These are phyloP conservation scores for Sthenelais limicola DNA, from an alignment of 2,888 invertebrate genomes.

Conservation along the genomic window DNA sequence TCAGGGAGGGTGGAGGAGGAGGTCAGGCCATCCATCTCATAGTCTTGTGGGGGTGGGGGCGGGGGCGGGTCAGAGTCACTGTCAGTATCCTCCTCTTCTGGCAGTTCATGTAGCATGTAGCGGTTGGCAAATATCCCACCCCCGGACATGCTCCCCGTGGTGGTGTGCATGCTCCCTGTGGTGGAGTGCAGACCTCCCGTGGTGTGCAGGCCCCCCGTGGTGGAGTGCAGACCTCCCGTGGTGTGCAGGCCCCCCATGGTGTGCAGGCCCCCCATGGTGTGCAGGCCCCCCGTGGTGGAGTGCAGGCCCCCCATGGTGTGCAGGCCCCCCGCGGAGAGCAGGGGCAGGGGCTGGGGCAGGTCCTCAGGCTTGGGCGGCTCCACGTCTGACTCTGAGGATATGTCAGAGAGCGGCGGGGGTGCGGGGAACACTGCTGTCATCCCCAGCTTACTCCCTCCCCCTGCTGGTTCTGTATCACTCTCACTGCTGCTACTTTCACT, in stretches of 20 bases:
- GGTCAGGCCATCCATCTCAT: constrained; percentile 19
- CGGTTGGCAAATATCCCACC: constrained; percentile 17
- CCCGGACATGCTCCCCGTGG: too few relatives aligned
- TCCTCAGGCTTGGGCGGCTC: constrained; percentile 29
- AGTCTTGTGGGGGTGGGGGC: constrained; percentile 20
- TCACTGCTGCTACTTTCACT: constrained; percentile 11
- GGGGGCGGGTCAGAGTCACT: constrained; percentile 31
- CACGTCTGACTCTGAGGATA: constrained; percentile 44
- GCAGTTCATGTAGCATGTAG: constrained; percentile 23
- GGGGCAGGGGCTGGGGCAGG: constrained; percentile 20
- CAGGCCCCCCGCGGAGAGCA: constrained; percentile 21
- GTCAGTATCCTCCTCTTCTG: constrained; percentile 22
- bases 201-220: too few relatives aligned
- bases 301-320: too few relatives aligned
- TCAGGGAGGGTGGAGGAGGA: constrained; percentile 30
- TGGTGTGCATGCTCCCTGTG: too few relatives aligned
- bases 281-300: too few relatives aligned
- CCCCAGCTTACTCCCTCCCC: background rate
- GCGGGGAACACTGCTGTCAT: too few relatives aligned
- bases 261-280: too few relatives aligned
- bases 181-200: too few relatives aligned
- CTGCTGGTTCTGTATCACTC: constrained; percentile 17
- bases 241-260: too few relatives aligned
- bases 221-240: too few relatives aligned
- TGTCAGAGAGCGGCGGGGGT: constrained; percentile 20